phyloP scores from a whole-genome alignment of 2,797 vertebrate species.

The Betta splendens region DNA sequence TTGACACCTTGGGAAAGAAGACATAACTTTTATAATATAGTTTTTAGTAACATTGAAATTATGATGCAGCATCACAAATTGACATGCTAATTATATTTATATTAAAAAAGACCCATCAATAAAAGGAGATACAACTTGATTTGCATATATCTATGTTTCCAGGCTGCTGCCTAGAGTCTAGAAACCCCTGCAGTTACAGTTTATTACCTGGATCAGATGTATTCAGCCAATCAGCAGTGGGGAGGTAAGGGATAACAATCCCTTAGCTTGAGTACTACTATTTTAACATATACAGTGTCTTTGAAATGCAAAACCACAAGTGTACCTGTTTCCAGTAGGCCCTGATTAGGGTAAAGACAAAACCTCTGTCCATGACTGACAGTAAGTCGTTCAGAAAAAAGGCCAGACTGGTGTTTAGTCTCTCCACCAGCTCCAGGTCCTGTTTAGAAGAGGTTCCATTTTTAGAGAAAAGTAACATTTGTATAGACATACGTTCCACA shows the following conservation, averaged over 20 bases:
- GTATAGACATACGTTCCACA: background rate
- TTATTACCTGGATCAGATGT: no score
- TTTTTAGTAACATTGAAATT: background rate
- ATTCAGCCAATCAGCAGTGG: no score
- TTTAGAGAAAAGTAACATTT: background rate
- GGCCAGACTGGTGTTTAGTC: conserved; percentile 94
- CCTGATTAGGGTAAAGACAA: conserved; percentile 93
- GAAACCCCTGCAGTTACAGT: no score
- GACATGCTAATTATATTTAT: no score
- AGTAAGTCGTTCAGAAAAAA: conserved; percentile 98
- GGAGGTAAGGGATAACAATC: no score
- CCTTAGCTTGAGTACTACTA: no score
- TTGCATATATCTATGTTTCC: background rate
- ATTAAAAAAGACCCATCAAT: background rate
- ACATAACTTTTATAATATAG: background rate
- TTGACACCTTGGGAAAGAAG: conserved; percentile 84
- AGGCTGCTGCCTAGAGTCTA: no score
- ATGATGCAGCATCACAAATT: background rate
- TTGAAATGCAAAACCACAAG: background rate
- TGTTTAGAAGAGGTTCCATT: conserved; percentile 55
- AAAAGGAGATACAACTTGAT: background rate
- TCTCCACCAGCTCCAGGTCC: conserved; percentile 97
- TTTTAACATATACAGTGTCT: no score
- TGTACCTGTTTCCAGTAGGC: conserved; percentile 97
- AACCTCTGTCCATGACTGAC: conserved; percentile 98